Base-by-base conservation (phyloP, 2,113 vertebrate species). In the Hippocampus abdominalis region DNA sequence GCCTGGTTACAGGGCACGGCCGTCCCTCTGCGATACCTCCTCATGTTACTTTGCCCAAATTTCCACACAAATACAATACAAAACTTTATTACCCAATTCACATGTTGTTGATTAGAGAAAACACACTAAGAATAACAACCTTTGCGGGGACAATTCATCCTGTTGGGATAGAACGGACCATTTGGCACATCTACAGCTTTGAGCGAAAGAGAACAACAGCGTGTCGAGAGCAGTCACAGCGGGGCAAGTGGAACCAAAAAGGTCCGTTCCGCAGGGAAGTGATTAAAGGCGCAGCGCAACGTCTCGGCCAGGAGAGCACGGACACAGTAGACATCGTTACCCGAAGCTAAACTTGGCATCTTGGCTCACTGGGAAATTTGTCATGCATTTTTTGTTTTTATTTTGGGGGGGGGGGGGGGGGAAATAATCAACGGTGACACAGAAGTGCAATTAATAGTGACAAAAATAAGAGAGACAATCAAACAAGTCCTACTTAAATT, bases 271-370 rank as follows among this genome's bases (percentile, higher is more conserved):
- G 64, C 66, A 46, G 66, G 77, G 81, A 73, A 76, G 20, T 81
- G 74, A 62, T 85, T 87, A 82, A 85, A 75, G 78, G 60, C 48
- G 40, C 66, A 57, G 72, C 36, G 36, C 69, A 12, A 18, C 68
- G 72, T 10, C 72, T 79, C 74, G 69, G 66, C 36, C 71, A 75
- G 77, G 70, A 77, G 53, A 66, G 61, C 80, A 65, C 76, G 81
- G 81, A 62, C 71, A 73, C 49, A 66, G 69, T 16, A 77, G 80
- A 76, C 49, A 78, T 89, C 79, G 80, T 86, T 83, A 83, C 71
- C 73, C 61, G 64, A 82, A 79, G 51, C 20, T 54, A 54, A 7
- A 21, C 1, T 10, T 20, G 10, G 5, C 54, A 7, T 27, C 23
- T 15, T 57, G 54, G 10, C 54, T 57, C 54, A 57, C 3, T 27